A percentile compares a stretch with the other conserved stretches of the same genome.
phyloP scores from a whole-genome alignment of 37 sponge, comb jelly and placozoan genomes.

The Halisarca cf. caerulea region DNA sequence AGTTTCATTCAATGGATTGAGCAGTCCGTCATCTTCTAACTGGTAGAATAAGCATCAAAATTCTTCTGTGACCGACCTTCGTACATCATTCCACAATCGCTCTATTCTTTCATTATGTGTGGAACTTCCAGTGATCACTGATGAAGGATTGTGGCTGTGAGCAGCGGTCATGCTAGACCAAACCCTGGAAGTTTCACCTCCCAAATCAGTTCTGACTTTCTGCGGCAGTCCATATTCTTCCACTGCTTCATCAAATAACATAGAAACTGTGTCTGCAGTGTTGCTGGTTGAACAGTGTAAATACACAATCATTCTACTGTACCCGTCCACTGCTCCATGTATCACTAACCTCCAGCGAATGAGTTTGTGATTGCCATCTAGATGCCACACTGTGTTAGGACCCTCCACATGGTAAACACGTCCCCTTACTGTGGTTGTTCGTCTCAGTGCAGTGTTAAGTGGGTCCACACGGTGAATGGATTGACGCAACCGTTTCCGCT shows the following conservation, averaged over 20 bases:
- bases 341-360: conserved; percentile 58
- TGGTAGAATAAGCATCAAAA: conserved; percentile 30
- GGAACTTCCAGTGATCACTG: conserved; percentile 30
- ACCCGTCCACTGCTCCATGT: conserved; percentile 39
- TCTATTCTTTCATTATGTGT: conserved; percentile 27
- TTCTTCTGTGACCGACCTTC: conserved; percentile 26
- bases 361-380: conserved; percentile 58
- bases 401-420: conserved; percentile 40
- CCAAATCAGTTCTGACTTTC: conserved; percentile 20
- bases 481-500: conserved; percentile 30
- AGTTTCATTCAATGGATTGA: conserved; percentile 22
- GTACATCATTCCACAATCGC: conserved; percentile 35
- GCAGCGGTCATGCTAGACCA: conserved; percentile 2
- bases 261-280: conserved; percentile 22
- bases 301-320: conserved; percentile 22
- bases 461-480: conserved; percentile 50
- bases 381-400: conserved; percentile 59
- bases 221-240: conserved; percentile 32
- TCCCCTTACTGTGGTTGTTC: conserved; percentile 33
- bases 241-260: conserved; percentile 7
- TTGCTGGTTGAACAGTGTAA: conserved; percentile 31
- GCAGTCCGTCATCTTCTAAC: neutral
- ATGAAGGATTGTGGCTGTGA: conserved; percentile 19
- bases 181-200: conserved; percentile 21
- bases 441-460: conserved; percentile 15